Evolutionary conservation across 1,140 invertebrate genomes (phyloP).

Genomic region (Calephelis nemesis): DNA sequence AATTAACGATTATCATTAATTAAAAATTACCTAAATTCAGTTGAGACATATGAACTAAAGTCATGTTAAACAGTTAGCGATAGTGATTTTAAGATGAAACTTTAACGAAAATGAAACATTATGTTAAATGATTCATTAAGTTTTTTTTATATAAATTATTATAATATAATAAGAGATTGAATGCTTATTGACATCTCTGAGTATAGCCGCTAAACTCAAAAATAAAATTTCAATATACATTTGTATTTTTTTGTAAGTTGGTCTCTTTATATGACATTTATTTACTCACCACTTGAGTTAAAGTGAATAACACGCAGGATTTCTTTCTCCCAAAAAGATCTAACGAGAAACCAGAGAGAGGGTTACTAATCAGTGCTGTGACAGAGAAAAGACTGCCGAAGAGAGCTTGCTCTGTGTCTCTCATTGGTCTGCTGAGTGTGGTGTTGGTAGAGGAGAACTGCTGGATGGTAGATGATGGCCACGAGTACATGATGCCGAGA

Average conservation of each 20-base stretch:
- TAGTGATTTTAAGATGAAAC: no score
- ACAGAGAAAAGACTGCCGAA: constrained; percentile 27
- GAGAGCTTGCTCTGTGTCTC: constrained; percentile 24
- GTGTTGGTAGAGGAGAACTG: constrained; percentile 29
- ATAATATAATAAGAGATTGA: no score
- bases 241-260: neutral
- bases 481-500: constrained; percentile 29
- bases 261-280: no score
- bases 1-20: neutral
- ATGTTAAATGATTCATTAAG: no score
- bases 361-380: constrained; percentile 28
- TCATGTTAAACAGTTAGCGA: no score
- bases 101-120: no score
- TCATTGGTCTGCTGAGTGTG: constrained; percentile 26
- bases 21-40: neutral
- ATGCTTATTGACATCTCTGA: no score
- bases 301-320: constrained; percentile 22
- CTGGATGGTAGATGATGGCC: constrained; percentile 29
- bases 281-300: constrained; percentile 26
- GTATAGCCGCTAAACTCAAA: no score
- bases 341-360: constrained; percentile 24
- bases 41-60: no score
- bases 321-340: constrained; percentile 27
- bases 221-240: neutral
- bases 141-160: no score